phyloP scores from a whole-genome alignment of 2,113 vertebrate genomes.

The Myotis davidii region DNA sequence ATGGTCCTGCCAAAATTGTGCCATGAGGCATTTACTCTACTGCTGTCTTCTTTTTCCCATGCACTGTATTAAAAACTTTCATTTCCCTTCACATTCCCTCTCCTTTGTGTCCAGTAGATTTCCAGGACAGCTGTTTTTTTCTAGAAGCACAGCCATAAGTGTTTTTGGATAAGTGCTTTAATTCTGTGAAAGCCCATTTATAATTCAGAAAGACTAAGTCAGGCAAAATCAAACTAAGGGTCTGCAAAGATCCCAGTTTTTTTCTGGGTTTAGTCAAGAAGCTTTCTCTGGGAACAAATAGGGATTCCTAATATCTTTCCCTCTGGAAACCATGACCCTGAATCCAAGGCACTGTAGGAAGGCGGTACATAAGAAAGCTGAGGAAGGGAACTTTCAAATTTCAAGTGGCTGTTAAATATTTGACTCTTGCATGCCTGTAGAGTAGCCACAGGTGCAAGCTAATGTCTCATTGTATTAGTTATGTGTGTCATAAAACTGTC shows the following conservation, averaged over 20 bases:
- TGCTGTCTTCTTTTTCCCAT: not conserved
- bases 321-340: not conserved
- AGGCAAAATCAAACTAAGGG: not conserved
- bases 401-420: constrained; percentile 40
- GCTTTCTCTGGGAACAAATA: not conserved
- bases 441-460: not conserved
- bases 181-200: not conserved
- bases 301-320: not conserved
- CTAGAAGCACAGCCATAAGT: not conserved
- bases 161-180: not conserved
- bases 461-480: constrained; percentile 29
- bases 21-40: not conserved
- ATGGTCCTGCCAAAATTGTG: not conserved
- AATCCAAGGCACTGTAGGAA: not conserved
- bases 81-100: not conserved
- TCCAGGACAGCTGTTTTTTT: not conserved
- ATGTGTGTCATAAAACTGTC: constrained; percentile 48
- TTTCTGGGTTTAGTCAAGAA: not conserved
- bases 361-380: not conserved
- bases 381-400: not conserved
- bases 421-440: constrained; percentile 31
- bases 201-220: not conserved
- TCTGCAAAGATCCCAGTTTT: not conserved
- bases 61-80: not conserved
- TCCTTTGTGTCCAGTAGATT: not conserved